A percentile compares a stretch with the other conserved stretches of the same genome.
Evolutionary conservation across 2,797 vertebrate genomes (phyloP).

Genomic region (Cyprinodon diabolis): DNA sequence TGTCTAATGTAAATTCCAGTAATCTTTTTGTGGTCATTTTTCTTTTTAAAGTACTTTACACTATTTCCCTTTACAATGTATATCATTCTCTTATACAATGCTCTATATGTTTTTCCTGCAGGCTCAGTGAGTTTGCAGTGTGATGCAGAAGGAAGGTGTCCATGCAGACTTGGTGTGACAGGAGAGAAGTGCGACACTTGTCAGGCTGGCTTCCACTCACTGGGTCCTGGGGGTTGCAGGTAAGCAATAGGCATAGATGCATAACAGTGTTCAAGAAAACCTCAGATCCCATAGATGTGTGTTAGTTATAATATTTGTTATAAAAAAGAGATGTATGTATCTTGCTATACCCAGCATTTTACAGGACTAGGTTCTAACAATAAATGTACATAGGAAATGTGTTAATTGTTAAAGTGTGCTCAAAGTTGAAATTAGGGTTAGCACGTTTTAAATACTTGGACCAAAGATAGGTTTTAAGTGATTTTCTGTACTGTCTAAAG

Average conservation of each 20-base stretch:
- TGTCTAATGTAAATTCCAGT: constrained; percentile 14
- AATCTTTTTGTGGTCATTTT: constrained; percentile 1
- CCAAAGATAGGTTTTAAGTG: not conserved
- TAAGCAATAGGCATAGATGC: constrained; percentile 60
- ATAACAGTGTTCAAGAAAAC: not conserved
- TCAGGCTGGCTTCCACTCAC: constrained; percentile 87
- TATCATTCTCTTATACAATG: not conserved
- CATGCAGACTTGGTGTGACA: constrained; percentile 83
- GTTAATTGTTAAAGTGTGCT: not conserved
- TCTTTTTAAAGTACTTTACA: not conserved
- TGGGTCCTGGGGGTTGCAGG: constrained; percentile 89
- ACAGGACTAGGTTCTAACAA: not conserved
- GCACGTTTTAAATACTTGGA: not conserved
- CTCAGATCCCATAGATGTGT: not conserved
- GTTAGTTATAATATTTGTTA: not conserved
- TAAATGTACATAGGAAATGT: not conserved
- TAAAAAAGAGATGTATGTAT: not conserved
- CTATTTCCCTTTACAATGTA: not conserved
- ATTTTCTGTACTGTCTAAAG: constrained; percentile 1
- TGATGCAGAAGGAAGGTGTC: constrained; percentile 80
- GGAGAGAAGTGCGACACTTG: constrained; percentile 92
- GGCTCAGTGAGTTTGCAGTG: constrained; percentile 86
- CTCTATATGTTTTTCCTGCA: constrained; percentile 48
- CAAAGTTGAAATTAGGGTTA: not conserved
- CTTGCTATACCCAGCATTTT: not conserved